Evolutionary conservation across 2,888 invertebrate species (phyloP).

Genomic region (Ellobium chinense): DNA sequence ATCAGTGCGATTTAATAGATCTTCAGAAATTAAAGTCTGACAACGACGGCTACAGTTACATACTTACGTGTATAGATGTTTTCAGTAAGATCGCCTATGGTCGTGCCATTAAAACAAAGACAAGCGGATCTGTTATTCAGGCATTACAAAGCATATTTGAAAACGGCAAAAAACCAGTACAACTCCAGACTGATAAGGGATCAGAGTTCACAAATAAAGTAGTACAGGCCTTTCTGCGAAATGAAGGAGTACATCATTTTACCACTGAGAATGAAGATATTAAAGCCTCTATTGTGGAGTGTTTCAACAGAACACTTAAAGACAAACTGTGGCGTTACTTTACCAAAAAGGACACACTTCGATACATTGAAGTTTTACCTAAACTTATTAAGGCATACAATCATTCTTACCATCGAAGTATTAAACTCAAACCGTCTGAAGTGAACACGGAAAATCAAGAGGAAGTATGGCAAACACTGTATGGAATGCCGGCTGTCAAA

Average conservation of each 20-base stretch:
- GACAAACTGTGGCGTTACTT: slow-evolving; percentile 50
- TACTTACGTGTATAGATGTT: slow-evolving; percentile 62
- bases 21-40: slow-evolving; percentile 54
- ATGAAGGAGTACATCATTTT: slow-evolving; percentile 56
- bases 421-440: slow-evolving; percentile 42
- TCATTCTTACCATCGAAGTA: slow-evolving; percentile 48
- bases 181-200: slow-evolving; percentile 56
- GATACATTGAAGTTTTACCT: slow-evolving; percentile 46
- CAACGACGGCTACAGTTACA: slow-evolving; percentile 58
- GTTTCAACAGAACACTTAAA: slow-evolving; percentile 61
- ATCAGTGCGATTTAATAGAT: slow-evolving; percentile 20
- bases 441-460: slow-evolving; percentile 46
- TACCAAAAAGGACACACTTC: slow-evolving; percentile 34
- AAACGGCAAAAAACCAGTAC: slow-evolving; percentile 48
- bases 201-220: slow-evolving; percentile 57
- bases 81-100: slow-evolving; percentile 61
- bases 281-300: slow-evolving; percentile 70
- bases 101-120: slow-evolving; percentile 60
- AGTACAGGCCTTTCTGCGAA: slow-evolving; percentile 39
- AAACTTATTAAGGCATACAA: slow-evolving; percentile 50
- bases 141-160: slow-evolving; percentile 52
- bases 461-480: slow-evolving; percentile 35
- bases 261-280: slow-evolving; percentile 60
- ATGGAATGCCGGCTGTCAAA: not conserved
- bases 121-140: slow-evolving; percentile 39